Base-by-base conservation (phyloP, 2,797 vertebrate species). In the Pipistrellus pygmaeus region DNA sequence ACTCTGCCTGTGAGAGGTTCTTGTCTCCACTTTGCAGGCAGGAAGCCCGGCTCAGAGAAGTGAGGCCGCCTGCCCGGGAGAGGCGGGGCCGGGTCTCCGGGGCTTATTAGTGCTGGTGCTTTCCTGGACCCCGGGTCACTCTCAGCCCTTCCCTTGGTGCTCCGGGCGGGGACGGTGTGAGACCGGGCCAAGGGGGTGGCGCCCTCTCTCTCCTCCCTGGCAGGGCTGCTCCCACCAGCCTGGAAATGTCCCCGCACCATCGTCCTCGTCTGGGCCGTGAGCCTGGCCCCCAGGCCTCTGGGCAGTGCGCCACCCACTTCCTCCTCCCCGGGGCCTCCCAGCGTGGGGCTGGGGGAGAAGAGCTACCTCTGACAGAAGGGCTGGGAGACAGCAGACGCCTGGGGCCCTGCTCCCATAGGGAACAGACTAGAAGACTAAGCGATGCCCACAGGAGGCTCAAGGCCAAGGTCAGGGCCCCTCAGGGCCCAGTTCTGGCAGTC, bases 241-340 rank as follows among this genome's bases (percentile, higher is more conserved):
- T 5, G 15, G 21, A 25, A 27, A 12, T 8, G 18, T 15, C 66
- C 11, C 51, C 8, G 0, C 5, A 44, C 55, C 18, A 4, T 5
- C 41, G 48, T 38, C 23, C 2, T n/a, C 8, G 38, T 27, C 18
- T n/a, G 17, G 1, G n/a, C 23, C 13, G 41, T 27, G 18, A 76
- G 2, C 15, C 2, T 13, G 30, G 21, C 30, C 60, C 11, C 0
- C 0, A 23, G 3, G 23, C 57, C 17, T 13, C 23, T 1, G 35
- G 60, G 48, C 10, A 17, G 13, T 2, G 17, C 32, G 0, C 32
- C 1, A 0, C 7, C 23, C 1, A 6, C 62, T 11, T 21, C 23
- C 35, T 38, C 76, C 1, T 10, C 46, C 72, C 53, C 4, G 14
- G 18, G 4, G 0, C n/a, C 55, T 41, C 51, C 38, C 17, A 12